Conservation (phyloP, 2,888 invertebrate species). For the Nipponacmea schrenckii region DNA sequence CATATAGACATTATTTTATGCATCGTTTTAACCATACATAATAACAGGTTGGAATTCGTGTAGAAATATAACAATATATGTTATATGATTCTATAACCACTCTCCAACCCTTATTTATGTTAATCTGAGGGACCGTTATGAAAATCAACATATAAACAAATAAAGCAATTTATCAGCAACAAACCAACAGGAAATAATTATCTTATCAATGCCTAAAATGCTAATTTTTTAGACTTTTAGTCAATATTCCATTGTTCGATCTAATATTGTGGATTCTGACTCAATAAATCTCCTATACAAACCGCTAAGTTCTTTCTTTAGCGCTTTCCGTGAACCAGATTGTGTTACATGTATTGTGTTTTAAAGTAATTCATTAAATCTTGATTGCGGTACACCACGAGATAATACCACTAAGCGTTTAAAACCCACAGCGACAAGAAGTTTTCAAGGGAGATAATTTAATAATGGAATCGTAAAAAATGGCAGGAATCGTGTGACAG, state of each 20-base stretch:
- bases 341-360: conserved; percentile 8
- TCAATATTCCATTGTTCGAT: conserved; percentile 4
- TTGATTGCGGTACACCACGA: conserved; percentile 7
- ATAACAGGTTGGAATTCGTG: too few species aligned
- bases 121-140: too few species aligned
- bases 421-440: conserved; percentile 4
- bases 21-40: too few species aligned
- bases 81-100: too few species aligned
- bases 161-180: conserved; percentile 16
- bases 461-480: not conserved
- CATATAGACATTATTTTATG: too few species aligned
- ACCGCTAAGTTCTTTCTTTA: not conserved
- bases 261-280: conserved; percentile 2
- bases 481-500: too few species aligned
- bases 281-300: conserved; percentile 2
- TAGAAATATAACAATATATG: too few species aligned
- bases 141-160: not conserved
- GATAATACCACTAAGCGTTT: conserved; percentile 6
- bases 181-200: conserved; percentile 14
- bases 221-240: conserved; percentile 14
- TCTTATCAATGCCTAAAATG: conserved; percentile 14
- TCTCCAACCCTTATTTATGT: too few species aligned
- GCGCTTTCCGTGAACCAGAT: conserved; percentile 1
- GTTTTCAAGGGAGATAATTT: conserved; percentile 5
- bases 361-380: conserved; percentile 6